phyloP scores from a whole-genome alignment of 2,797 vertebrate species.

The Ceyx erithaca region DNA sequence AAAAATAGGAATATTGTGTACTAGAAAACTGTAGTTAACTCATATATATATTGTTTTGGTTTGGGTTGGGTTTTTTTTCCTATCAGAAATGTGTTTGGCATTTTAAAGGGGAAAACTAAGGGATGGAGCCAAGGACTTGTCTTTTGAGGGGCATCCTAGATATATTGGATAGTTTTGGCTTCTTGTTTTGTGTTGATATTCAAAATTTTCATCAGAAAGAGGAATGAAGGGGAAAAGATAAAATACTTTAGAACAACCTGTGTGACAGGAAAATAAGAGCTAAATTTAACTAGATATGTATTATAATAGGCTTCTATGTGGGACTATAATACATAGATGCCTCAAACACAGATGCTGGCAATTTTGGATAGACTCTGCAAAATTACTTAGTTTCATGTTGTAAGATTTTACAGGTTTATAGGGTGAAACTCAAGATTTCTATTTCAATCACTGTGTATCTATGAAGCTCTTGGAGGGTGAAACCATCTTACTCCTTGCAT shows the following conservation, averaged over 20 bases:
- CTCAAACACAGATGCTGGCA: not conserved
- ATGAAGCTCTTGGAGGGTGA: not conserved
- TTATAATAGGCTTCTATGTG: not conserved
- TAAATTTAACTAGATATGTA: not conserved
- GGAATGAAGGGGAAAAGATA: not conserved
- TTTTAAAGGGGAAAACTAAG: not conserved
- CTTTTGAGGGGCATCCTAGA: not conserved
- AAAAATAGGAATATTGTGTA: not conserved
- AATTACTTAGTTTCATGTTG: not conserved
- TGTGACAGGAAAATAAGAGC: not conserved
- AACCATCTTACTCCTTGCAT: constrained; percentile 1
- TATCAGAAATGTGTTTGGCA: not conserved
- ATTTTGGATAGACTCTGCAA: not conserved
- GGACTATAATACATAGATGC: not conserved
- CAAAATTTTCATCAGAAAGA: not conserved
- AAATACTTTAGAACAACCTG: not conserved
- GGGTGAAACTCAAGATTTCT: not conserved
- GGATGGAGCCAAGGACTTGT: not conserved
- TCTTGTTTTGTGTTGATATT: not conserved
- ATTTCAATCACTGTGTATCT: not conserved
- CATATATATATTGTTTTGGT: no score
- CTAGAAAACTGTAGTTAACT: not conserved
- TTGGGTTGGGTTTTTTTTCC: not conserved
- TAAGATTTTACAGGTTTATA: not conserved
- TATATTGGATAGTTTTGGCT: not conserved